Evolutionary conservation across 2,113 vertebrate genomes (phyloP).

Genomic region (Delphinus delphis): DNA sequence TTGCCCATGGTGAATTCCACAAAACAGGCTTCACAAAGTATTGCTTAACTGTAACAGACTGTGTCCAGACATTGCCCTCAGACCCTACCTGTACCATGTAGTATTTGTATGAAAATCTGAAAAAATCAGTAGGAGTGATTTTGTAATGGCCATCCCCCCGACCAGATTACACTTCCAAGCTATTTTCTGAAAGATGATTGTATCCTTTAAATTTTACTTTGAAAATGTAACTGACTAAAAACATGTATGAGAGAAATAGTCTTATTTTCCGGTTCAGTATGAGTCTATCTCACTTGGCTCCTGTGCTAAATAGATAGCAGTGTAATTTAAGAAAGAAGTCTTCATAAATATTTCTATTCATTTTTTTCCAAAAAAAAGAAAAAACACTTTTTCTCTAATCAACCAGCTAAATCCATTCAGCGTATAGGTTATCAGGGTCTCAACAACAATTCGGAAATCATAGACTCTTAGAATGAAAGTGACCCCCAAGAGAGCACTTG

Average conservation of each 20-base stretch:
- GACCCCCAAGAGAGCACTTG: not conserved
- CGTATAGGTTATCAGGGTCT: not conserved
- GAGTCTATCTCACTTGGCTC: not conserved
- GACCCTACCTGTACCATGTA: not conserved
- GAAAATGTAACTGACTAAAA: slow-evolving; percentile 45
- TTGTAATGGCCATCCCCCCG: not conserved
- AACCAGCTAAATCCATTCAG: not conserved
- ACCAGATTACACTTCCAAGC: slow-evolving; percentile 18
- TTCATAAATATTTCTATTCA: slow-evolving; percentile 21
- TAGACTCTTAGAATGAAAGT: not conserved
- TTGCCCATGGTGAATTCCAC: not conserved
- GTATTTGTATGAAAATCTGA: not conserved
- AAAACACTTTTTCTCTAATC: not conserved
- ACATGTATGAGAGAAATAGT: not conserved
- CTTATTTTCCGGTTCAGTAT: slow-evolving; percentile 12
- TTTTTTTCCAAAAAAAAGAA: not conserved
- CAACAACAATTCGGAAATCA: not conserved
- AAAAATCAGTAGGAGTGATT: not conserved
- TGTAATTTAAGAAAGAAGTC: slow-evolving; percentile 39
- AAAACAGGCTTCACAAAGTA: slow-evolving; percentile 1
- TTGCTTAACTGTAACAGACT: not conserved
- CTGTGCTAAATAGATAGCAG: slow-evolving; percentile 23
- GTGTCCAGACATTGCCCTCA: not conserved
- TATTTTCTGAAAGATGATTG: slow-evolving; percentile 24
- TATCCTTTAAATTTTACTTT: not conserved